Base-by-base conservation (phyloP, 92 coral and sea anemone species). In the Phenganax subtilis region DNA sequence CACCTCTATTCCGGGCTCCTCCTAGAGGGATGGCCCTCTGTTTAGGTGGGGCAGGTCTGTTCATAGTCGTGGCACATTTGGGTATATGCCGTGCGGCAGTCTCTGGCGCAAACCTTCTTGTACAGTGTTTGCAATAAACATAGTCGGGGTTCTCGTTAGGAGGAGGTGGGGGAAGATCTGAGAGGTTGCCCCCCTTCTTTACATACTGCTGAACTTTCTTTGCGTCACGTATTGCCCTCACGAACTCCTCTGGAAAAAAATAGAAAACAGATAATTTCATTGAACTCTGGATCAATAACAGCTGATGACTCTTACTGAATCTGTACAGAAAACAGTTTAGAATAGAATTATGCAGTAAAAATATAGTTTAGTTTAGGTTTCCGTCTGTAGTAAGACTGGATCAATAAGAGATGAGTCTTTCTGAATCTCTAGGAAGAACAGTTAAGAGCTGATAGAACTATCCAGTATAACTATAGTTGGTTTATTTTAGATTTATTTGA, bases 21-120 rank as follows among this genome's bases (percentile, higher is more conserved):
- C 88, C 88, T 16, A 85, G 76, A 16, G 91, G 92, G 12, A 87
- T 63, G 12, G 99, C 99, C 53, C 99, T 76, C 71, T 87, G 92
- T 55, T 89, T 89, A 37, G 99, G 99, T 25, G 99, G 99, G 31
- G 94, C 87, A 5, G 99, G 99, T 55, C 99, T 80, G 76, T 90
- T 96, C 9, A 88, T 80, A 0, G 91, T 96, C 58, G 78, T 87
- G 80, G 91, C 92, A 65, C 99, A 96, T 80, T 92, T 92, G 28
- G 99, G 99, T n/a, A 96, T 96, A 82, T 96, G 99, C 10, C 99
- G 82, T 77, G 91, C 96, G 10, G 99, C 99, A 16, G 93, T 97
- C 54, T 89, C 90, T 8, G 99, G 99, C 53, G 91, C 91, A 83
- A 96, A 96, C 51, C 99, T 82, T 54, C 99, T 80, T 55, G 90